Percentiles rank a stretch among this genome's conserved stretches.
These are phyloP conservation scores for Bujurquina vittata DNA, from an alignment of 2,113 vertebrate genomes.

Conservation along the genomic window DNA sequence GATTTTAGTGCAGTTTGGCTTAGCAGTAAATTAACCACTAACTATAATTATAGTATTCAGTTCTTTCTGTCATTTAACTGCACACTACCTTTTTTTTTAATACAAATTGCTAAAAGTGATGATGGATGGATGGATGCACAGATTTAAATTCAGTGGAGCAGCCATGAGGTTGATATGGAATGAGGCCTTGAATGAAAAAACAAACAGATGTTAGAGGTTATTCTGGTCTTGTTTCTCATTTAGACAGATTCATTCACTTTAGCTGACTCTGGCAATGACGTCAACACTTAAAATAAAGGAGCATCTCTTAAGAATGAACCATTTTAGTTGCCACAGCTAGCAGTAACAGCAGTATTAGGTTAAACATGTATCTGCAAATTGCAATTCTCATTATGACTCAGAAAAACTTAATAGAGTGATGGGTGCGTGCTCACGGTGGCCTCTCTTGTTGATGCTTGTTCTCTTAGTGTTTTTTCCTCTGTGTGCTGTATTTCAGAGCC, in stretches of 20 bases:
- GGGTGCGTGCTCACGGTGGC: not conserved
- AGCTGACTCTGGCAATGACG: not conserved
- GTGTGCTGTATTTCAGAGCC: slow-evolving; percentile 64
- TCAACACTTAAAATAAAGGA: not conserved
- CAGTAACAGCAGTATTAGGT: not conserved
- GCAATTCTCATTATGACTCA: not conserved
- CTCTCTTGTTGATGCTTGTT: not conserved
- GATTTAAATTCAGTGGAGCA: not conserved
- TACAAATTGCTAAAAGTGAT: not conserved
- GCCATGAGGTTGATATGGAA: not conserved
- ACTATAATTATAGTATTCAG: not conserved
- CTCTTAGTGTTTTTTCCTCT: slow-evolving; percentile 1
- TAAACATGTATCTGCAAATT: not conserved
- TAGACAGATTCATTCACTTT: not conserved
- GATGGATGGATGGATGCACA: too few species aligned
- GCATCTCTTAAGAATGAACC: not conserved
- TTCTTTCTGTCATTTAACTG: not conserved
- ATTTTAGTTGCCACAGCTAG: not conserved
- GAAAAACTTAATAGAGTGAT: not conserved
- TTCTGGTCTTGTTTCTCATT: not conserved
- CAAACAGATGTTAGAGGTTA: not conserved
- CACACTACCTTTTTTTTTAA: not conserved
- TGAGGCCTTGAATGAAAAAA: not conserved
- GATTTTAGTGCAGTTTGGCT: not conserved
- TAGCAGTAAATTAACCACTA: not conserved